phyloP scores from a whole-genome alignment of 2,797 vertebrate genomes.

The Crocidura indochinensis region DNA sequence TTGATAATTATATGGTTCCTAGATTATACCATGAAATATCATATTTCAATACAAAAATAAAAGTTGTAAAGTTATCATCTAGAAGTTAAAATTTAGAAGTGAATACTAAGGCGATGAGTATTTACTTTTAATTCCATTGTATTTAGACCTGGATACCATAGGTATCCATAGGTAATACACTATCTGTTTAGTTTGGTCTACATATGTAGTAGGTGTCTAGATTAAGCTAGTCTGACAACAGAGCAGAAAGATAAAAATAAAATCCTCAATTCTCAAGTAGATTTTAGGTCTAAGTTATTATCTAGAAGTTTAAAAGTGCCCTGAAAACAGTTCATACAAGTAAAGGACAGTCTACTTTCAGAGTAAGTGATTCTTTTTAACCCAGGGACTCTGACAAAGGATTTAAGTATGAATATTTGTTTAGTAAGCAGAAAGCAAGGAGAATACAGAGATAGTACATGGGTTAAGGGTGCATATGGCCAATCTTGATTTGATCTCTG shows the following conservation, averaged over 20 bases:
- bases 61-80: background rate
- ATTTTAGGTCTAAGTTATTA: background rate
- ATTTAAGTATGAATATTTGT: background rate
- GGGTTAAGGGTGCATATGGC: too few species aligned
- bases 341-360: background rate
- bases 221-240: background rate
- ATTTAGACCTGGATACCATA: background rate
- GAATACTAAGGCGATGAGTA: too few species aligned
- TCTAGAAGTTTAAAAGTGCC: background rate
- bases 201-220: background rate
- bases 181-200: background rate
- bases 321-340: background rate
- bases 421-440: too few species aligned
- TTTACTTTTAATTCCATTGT: background rate
- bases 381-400: background rate
- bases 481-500: too few species aligned
- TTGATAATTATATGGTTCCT: constrained; percentile 5
- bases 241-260: background rate
- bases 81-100: background rate
- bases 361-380: background rate
- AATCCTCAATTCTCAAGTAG: background rate
- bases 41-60: constrained; percentile 43
- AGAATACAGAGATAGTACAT: too few species aligned
- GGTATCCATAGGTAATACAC: background rate
- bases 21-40: constrained; percentile 12